These are phyloP conservation scores for Oscheius onirici DNA, from an alignment of 2,888 invertebrate species.

Conservation along the genomic window DNA sequence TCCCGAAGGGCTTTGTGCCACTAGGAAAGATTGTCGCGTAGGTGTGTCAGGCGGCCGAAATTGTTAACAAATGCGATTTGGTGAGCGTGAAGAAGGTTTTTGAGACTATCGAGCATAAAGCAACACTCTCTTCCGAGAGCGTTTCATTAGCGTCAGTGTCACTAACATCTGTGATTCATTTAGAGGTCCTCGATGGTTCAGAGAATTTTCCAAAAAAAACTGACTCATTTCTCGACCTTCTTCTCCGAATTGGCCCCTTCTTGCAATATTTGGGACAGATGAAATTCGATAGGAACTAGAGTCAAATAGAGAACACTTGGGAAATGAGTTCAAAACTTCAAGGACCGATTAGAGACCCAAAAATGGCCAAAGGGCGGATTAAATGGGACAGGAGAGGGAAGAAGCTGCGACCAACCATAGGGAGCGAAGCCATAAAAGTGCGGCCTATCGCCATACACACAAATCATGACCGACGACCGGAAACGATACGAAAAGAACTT, in stretches of 20 bases:
- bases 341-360: no score
- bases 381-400: slow-evolving; percentile 1
- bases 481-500: slow-evolving; percentile 23
- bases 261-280: background rate
- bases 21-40: slow-evolving; percentile 24
- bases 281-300: background rate
- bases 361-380: background rate
- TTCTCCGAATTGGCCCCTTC: background rate
- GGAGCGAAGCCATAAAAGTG: slow-evolving; percentile 31
- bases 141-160: no score
- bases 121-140: no score
- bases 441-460: slow-evolving; percentile 30
- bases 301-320: background rate
- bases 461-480: slow-evolving; percentile 30
- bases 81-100: background rate
- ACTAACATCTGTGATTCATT: slow-evolving; percentile 23
- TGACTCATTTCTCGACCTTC: background rate
- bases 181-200: background rate
- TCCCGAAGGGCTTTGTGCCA: slow-evolving; percentile 14
- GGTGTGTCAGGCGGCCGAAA: slow-evolving; percentile 26
- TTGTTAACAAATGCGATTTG: slow-evolving; percentile 28
- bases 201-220: background rate
- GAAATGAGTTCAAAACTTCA: background rate
- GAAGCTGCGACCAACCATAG: background rate
- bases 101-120: no score